Evolutionary conservation across 2,113 vertebrate genomes (phyloP).

Genomic region (Ellobius talpinus): DNA sequence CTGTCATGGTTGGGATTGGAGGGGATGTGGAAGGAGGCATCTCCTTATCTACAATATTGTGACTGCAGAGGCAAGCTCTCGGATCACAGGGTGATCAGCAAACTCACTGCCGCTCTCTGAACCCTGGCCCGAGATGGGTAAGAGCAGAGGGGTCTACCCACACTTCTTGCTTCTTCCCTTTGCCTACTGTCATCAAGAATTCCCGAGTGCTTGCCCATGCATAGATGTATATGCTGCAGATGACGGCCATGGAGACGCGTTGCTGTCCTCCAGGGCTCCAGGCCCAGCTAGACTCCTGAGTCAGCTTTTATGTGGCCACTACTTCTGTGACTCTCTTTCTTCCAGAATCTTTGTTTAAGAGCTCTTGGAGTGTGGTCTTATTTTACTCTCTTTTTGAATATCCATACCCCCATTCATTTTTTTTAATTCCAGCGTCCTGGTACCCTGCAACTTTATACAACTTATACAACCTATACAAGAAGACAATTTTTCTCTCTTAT

Average conservation of each 20-base stretch:
- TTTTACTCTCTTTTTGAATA: not conserved
- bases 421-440: not conserved
- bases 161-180: not conserved
- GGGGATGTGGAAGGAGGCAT: not conserved
- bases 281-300: not conserved
- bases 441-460: not conserved
- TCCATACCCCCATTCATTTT: not conserved
- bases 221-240: not conserved
- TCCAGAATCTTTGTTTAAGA: not conserved
- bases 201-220: not conserved
- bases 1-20: not conserved
- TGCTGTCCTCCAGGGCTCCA: not conserved
- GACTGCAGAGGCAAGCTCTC: not conserved
- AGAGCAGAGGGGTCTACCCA: not conserved
- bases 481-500: not conserved
- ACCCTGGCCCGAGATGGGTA: not conserved
- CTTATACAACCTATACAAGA: not conserved
- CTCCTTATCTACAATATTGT: not conserved
- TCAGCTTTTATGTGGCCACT: accelerated
- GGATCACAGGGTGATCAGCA: not conserved
- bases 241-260: not conserved
- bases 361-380: not conserved
- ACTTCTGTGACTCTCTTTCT: not conserved
- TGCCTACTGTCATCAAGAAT: not conserved
- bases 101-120: not conserved